phyloP scores from a whole-genome alignment of 2,113 vertebrate species.

The Miniopterus natalensis region DNA sequence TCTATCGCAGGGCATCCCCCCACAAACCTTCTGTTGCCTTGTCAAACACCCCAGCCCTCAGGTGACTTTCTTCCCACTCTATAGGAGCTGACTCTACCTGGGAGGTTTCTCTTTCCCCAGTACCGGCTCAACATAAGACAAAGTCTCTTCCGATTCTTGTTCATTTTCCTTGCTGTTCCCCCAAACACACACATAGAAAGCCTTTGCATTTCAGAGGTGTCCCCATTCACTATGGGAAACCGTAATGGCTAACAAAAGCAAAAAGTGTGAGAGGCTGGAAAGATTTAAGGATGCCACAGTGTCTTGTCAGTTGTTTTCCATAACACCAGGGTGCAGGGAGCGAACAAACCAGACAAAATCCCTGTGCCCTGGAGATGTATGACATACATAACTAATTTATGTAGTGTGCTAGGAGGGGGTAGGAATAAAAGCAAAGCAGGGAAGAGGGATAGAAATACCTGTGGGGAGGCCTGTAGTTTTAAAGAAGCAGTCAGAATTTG shows the following conservation, averaged over 20 bases:
- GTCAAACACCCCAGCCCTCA: not conserved
- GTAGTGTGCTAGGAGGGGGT: not conserved
- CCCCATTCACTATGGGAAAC: not conserved
- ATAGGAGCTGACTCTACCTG: not conserved
- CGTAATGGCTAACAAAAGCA: not conserved
- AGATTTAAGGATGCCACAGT: not conserved
- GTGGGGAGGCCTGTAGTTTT: not conserved
- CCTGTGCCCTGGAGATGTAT: not conserved
- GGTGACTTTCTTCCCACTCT: not conserved
- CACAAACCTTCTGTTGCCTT: not conserved
- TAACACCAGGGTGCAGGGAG: not conserved
- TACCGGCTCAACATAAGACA: not conserved
- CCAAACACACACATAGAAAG: not conserved
- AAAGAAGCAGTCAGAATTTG: not conserved
- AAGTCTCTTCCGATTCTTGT: not conserved
- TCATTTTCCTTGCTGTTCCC: not conserved
- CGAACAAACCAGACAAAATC: not conserved
- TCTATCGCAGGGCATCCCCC: not conserved
- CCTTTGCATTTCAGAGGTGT: not conserved
- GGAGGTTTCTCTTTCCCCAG: not conserved
- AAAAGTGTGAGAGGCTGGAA: not conserved
- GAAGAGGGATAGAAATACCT: not conserved
- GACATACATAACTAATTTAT: not conserved
- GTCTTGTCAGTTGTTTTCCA: not conserved
- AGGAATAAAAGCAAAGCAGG: not conserved